Evolutionary conservation across 2,113 vertebrate genomes (phyloP), one percentile per base, ranked within the genome.

Genomic region (Spermophilus dauricus): DNA sequence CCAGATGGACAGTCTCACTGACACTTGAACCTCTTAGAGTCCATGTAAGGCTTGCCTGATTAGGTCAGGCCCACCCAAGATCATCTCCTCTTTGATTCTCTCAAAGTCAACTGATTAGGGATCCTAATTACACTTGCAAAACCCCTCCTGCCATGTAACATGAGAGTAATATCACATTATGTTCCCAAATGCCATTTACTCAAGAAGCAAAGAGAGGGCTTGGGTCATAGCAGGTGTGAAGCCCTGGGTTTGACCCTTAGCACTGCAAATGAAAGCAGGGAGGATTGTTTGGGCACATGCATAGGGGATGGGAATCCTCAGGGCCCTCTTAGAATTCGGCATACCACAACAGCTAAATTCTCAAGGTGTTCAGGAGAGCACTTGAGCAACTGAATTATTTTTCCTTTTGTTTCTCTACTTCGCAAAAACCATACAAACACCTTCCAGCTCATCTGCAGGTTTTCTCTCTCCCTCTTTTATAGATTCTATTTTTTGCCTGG

Each of bases 91-190:
- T 75, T 75, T 58, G 72, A 63, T 63, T 51, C 45, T 26, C 16
- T 84, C 77, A 65, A 58, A 75, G 45, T 78, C 70, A 94, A 78
- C 91, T 88, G 82, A 89, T 72, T 84, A 87, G 51, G 39, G 22
- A 65, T 16, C 51, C 34, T 84, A 53, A 22, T 78, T 70, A 42
- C 48, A 84, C 39, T 77, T 61, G n/a, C 17, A 88, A 94, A 61
- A 48, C 82, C 34, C 28, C 77, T 70, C 48, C 51, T 88, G 20
- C 88, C 51, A 51, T 11, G 12, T 18, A 82, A 73, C 20, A 48
- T 18, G 34, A 56, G 2, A 86, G 48, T 37, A n/a, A 28, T 81
- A 53, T 48, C 12, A 45, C 75, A 65, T 45, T 0, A 5, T 90
- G 70, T 28, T 83, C 26, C 70, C 51, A 89, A 82, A 82, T 72